Percentiles rank a stretch among this genome's conserved stretches.
phyloP scores from a whole-genome alignment of 2,888 invertebrate species.

The Phytoseiulus persimilis region DNA sequence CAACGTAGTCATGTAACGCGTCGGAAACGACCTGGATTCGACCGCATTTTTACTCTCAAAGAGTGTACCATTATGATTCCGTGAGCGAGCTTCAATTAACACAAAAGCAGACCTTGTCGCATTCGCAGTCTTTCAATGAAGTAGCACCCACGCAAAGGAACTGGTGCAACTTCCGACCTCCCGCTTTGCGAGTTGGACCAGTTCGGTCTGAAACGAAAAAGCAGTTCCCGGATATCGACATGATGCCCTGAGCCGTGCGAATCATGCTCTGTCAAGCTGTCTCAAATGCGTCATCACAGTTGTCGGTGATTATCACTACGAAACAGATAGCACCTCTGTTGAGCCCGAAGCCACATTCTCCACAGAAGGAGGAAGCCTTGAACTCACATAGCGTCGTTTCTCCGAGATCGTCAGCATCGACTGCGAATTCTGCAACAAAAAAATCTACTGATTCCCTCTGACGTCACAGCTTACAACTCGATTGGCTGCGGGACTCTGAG shows the following conservation, averaged over 20 bases:
- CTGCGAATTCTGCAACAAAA: conserved; percentile 14
- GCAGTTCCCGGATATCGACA: not conserved
- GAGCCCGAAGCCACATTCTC: too few relatives aligned
- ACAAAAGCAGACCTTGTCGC: conserved; percentile 11
- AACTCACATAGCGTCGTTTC: conserved; percentile 13
- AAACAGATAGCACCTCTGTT: too few relatives aligned
- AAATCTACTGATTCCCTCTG: not conserved
- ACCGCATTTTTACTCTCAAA: not conserved
- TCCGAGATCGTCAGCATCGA: not conserved
- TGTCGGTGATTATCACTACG: too few relatives aligned
- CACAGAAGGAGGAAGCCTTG: not conserved
- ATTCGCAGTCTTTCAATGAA: conserved; percentile 32
- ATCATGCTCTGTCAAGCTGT: too few relatives aligned
- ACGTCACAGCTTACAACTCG: too few relatives aligned
- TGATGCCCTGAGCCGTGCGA: too few relatives aligned
- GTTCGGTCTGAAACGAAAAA: not conserved
- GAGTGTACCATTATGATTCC: not conserved
- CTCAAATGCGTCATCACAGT: too few relatives aligned
- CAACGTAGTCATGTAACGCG: conserved; percentile 22
- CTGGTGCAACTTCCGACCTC: conserved; percentile 13
- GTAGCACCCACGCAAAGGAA: conserved; percentile 19
- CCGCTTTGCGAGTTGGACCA: not conserved
- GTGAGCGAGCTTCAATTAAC: not conserved
- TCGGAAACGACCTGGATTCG: conserved; percentile 5
- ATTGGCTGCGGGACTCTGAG: too few relatives aligned